phyloP scores from a whole-genome alignment of 2,113 vertebrate genomes.

The Poeciliopsis retropinna region DNA sequence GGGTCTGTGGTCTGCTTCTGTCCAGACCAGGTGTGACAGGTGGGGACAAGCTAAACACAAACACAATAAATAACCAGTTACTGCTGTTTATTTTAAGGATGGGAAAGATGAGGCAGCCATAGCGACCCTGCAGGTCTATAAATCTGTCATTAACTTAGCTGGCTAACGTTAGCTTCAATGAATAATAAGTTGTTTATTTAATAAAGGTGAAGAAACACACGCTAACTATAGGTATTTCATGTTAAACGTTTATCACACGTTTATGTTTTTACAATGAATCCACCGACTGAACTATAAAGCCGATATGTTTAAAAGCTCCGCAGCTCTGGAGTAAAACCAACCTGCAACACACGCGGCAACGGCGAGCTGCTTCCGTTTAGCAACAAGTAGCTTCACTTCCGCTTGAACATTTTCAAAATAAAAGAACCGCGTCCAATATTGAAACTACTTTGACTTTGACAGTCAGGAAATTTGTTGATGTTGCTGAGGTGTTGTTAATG shows the following conservation, averaged over 20 bases:
- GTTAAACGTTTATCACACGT: neutral
- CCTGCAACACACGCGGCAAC: constrained; percentile 60
- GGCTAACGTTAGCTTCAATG: constrained; percentile 57
- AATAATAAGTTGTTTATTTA: constrained; percentile 28
- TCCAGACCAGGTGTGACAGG: neutral
- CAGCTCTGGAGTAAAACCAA: constrained; percentile 4
- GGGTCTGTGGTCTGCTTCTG: neutral
- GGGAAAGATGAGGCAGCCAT: neutral
- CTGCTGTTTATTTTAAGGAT: neutral
- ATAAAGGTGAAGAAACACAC: neutral
- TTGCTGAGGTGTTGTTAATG: too few species aligned
- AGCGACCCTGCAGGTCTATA: neutral
- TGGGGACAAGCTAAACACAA: neutral
- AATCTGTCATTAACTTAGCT: constrained; percentile 1
- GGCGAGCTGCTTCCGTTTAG: constrained; percentile 9
- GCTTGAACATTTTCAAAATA: constrained; percentile 29
- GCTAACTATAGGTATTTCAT: neutral
- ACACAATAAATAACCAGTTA: neutral
- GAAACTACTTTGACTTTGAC: too few species aligned
- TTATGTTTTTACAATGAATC: neutral
- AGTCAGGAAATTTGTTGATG: neutral
- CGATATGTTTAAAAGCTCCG: neutral
- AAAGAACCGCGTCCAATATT: neutral
- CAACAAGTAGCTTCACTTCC: constrained; percentile 8
- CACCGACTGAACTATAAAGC: neutral